These are phyloP conservation scores for Sinocyclocheilus grahami DNA, from an alignment of 2,113 vertebrate genomes.

Conservation along the genomic window DNA sequence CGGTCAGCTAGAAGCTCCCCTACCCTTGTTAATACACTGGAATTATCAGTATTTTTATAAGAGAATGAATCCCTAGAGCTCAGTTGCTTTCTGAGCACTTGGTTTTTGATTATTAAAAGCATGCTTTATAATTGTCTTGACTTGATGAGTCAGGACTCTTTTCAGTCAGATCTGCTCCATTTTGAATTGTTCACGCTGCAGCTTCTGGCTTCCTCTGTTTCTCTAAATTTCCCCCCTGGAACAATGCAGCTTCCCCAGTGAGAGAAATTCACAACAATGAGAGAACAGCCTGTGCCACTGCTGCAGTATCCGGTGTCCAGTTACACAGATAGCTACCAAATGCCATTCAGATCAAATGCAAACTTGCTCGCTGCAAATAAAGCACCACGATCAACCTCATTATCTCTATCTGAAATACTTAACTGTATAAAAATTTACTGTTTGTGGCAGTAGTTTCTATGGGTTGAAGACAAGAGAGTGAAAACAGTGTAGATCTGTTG, in stretches of 20 bases:
- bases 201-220: constrained; percentile 84
- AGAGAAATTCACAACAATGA: constrained; percentile 62
- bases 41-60: constrained; percentile 23
- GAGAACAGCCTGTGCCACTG: constrained; percentile 26
- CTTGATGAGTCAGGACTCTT: constrained; percentile 19
- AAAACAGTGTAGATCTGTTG: constrained; percentile 7
- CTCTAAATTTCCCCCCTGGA: constrained; percentile 76
- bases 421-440: neutral
- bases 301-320: constrained; percentile 31
- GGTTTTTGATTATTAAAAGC: constrained; percentile 1
- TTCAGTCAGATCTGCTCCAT: constrained; percentile 29
- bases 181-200: constrained; percentile 56
- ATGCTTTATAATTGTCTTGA: neutral
- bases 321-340: constrained; percentile 23
- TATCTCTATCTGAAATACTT: neutral
- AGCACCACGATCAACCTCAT: neutral
- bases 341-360: constrained; percentile 29
- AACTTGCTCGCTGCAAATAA: neutral
- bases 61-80: neutral
- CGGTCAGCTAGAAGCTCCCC: constrained; percentile 18
- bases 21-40: neutral
- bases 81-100: neutral
- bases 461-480: neutral
- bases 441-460: constrained; percentile 7
- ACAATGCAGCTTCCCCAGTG: constrained; percentile 83